Conservation (phyloP, 2,888 invertebrate genomes). For the Thumatha senex region DNA sequence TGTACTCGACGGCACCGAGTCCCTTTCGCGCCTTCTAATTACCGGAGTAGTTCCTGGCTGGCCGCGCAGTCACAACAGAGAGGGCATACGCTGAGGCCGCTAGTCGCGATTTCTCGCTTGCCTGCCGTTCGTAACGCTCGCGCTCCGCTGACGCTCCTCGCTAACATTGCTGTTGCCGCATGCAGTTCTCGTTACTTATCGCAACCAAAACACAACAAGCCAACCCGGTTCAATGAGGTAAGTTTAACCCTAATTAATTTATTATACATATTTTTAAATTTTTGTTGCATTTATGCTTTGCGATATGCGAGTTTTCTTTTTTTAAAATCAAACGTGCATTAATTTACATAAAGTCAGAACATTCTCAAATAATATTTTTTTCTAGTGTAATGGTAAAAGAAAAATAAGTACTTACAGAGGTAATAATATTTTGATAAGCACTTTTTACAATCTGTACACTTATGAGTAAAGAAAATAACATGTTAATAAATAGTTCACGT, state of each 20-base stretch:
- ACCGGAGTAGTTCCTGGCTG: constrained; percentile 33
- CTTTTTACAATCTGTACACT: constrained; percentile 10
- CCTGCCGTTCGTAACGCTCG: constrained; percentile 42
- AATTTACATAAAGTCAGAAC: background rate
- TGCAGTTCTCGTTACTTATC: constrained; percentile 46
- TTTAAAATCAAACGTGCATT: background rate
- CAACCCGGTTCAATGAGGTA: constrained; percentile 60
- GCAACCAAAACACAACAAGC: constrained; percentile 35
- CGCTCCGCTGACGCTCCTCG: constrained; percentile 34
- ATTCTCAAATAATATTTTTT: background rate
- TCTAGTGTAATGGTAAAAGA: no score
- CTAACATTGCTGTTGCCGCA: constrained; percentile 34
- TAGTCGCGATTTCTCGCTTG: constrained; percentile 36
- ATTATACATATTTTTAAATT: background rate
- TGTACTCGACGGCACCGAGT: constrained; percentile 6
- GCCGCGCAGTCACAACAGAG: constrained; percentile 39
- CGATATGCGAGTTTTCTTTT: constrained; percentile 26
- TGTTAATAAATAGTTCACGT: constrained; percentile 14
- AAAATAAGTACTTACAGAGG: constrained; percentile 12
- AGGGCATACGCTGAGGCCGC: constrained; percentile 28
- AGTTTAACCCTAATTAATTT: constrained; percentile 28
- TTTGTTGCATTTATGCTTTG: constrained; percentile 38
- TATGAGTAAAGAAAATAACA: constrained; percentile 7
- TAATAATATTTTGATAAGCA: constrained; percentile 39
- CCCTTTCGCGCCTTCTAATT: constrained; percentile 33